These are phyloP conservation scores for Eremophila alpestris DNA, from an alignment of 2,797 vertebrate genomes.

Conservation along the genomic window DNA sequence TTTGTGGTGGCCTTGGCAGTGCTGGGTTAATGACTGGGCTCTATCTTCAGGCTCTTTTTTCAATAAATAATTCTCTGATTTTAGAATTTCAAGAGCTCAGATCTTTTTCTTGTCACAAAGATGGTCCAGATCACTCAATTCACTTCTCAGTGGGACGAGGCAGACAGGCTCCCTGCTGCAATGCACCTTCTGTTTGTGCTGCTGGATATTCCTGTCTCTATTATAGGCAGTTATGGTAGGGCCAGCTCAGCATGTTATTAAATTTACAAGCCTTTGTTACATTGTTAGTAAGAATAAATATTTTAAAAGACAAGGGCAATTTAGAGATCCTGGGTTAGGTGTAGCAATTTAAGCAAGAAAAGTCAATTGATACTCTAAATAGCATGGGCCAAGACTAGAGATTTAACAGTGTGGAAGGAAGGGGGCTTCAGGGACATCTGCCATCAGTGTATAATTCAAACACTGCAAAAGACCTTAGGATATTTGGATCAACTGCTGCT, in stretches of 20 bases:
- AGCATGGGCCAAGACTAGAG: not conserved
- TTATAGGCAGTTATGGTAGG: not conserved
- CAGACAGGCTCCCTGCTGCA: not conserved
- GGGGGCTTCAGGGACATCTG: not conserved
- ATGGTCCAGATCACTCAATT: not conserved
- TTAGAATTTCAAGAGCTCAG: not conserved
- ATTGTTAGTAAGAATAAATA: not conserved
- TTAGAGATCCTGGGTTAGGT: not conserved
- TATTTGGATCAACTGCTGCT: not conserved
- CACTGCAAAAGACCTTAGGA: not conserved
- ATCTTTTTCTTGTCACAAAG: not conserved
- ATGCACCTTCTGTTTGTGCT: not conserved
- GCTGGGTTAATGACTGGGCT: not conserved
- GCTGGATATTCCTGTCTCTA: not conserved
- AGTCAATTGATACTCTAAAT: not conserved
- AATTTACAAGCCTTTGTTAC: not conserved
- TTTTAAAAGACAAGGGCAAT: not conserved
- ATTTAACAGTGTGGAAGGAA: not conserved
- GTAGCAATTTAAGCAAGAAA: not conserved
- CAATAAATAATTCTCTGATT: not conserved
- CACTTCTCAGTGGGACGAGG: not conserved
- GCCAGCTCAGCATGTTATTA: not conserved
- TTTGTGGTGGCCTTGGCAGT: not conserved
- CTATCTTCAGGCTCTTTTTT: fast-evolving
- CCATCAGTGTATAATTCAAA: not conserved